These are phyloP conservation scores for Macrotis lagotis DNA, from an alignment of 2,113 vertebrate genomes.

Conservation along the genomic window DNA sequence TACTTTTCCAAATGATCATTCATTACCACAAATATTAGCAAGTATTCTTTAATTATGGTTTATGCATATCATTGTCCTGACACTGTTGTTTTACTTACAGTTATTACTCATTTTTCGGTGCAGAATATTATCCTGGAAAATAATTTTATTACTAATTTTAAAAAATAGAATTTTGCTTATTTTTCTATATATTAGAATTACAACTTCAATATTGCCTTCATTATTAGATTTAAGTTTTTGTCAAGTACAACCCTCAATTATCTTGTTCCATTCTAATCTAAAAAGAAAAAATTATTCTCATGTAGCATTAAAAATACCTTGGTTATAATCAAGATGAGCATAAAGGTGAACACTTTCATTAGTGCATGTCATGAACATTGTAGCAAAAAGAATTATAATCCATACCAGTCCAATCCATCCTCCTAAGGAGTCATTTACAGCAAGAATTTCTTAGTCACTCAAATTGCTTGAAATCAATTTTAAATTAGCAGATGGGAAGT, in stretches of 20 bases:
- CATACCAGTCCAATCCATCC: conserved; percentile 56
- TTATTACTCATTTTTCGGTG: conserved; percentile 22
- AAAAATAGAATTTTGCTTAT: conserved; percentile 63
- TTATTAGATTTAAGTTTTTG: conserved; percentile 70
- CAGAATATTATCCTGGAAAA: conserved; percentile 43
- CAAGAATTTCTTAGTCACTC: conserved; percentile 11
- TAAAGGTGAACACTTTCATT: conserved; percentile 78
- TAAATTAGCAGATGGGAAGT: conserved; percentile 35
- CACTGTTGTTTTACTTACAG: neutral
- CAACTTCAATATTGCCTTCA: conserved; percentile 61
- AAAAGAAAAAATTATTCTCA: conserved; percentile 75
- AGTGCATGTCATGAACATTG: conserved; percentile 69
- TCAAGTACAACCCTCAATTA: conserved; percentile 58
- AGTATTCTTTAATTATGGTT: neutral
- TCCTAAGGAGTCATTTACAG: conserved; percentile 43
- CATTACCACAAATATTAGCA: neutral
- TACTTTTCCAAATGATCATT: neutral
- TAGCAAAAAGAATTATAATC: conserved; percentile 72
- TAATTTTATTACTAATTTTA: conserved; percentile 51
- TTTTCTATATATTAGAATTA: conserved; percentile 67
- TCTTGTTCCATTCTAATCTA: conserved; percentile 57
- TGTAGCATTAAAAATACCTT: conserved; percentile 68
- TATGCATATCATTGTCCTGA: neutral
- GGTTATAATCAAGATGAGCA: conserved; percentile 72
- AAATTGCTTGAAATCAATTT: conserved; percentile 53